Base-by-base conservation (phyloP, 2,113 vertebrate genomes). In the Erythrocercus mccallii region DNA sequence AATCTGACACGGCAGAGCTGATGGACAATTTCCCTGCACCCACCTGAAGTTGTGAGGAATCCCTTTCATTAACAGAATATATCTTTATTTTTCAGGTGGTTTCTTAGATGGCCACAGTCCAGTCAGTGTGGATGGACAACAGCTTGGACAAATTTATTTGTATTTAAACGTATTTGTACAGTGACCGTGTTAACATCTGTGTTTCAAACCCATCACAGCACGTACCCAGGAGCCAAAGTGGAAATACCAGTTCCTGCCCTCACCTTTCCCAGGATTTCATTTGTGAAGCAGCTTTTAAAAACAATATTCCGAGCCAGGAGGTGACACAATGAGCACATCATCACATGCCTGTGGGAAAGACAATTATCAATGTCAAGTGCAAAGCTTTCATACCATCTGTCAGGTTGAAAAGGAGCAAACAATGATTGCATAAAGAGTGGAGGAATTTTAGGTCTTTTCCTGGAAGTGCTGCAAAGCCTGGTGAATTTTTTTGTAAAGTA, bases 171-270 rank as follows among this genome's bases (percentile, higher is more conserved):
- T 28, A 12, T 64, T 82, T 57, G 9, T 40, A 14, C 69, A 58
- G 35, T 30, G 42, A 14, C 60, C 0, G 0, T 37, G 53, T 64
- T 68, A 35, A 30, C 50, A 27, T 23, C 68, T 44, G 19, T 44
- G 13, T 40, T 71, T 76, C 80, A 81, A 33, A 88, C 40, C 40
- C 50, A 7, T 19, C 23, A 6, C 18, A 2, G n/a, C 37, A 15
- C n/a, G 81, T 56, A 38, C 69, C 74, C 40, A 27, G 72, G 65
- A 92, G 57, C 57, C 38, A 8, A 89, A 91, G 77, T 88, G 64
- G 94, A 81, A 88, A 89, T 60, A 84, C 77, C 77, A 71, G 89
- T 54, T 96, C 86, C 81, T 87, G 84, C 65, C 66, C 81, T 91
- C 78, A 61, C 77, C 60, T 94, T 81, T 86, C 83, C 57, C 64